Base-by-base conservation (phyloP, 2,888 invertebrate species). In the Cenopis cana region DNA sequence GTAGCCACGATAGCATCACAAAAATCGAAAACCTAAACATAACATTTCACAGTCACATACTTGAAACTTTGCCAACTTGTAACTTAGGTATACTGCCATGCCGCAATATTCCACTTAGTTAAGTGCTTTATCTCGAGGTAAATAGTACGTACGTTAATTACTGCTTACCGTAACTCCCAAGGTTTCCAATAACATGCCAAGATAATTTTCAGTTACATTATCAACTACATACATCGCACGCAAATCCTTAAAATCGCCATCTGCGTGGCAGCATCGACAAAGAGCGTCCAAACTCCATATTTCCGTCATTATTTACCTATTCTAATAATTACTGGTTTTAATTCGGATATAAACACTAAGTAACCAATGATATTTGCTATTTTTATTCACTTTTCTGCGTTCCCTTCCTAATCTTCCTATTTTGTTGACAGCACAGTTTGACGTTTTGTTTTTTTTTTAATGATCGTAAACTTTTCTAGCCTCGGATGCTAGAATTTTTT, bases 211-310 rank as follows among this genome's bases (percentile, higher is more conserved):
- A 5, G 61, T 8, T 11, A 38, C 33, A 29, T 68, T 70, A 36
- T 67, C 54, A 12, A 67, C 36, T 2, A 38, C 54, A 46, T 76
- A 74, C 8, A 66, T 38, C 2, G 68, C 29, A 29, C 74, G 66
- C 29, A 79, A 65, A 38, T 57, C 72, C 49, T 72, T 79, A 55
- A 78, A 77, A 17, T 24, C 67, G 0, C 79, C 79, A 59, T 77
- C 76, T 1, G 71, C 69, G 54, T 77, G 79, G 66, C 79, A 79
- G 64, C 78, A 79, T n/a, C 79, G 76, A 54, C 78, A 78, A n/a
- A 78, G 66, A 10, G 74, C 65, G 17, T 61, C 68, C 9, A 78
- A 68, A 59, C 62, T 78, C 71, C 70, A 77, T 50, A 78, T 77
- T 60, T 75, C 74, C 2, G 76, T n/a, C 77, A 77, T 77, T 62